phyloP scores from a whole-genome alignment of 2,113 vertebrate genomes.

The Engystomops pustulosus region DNA sequence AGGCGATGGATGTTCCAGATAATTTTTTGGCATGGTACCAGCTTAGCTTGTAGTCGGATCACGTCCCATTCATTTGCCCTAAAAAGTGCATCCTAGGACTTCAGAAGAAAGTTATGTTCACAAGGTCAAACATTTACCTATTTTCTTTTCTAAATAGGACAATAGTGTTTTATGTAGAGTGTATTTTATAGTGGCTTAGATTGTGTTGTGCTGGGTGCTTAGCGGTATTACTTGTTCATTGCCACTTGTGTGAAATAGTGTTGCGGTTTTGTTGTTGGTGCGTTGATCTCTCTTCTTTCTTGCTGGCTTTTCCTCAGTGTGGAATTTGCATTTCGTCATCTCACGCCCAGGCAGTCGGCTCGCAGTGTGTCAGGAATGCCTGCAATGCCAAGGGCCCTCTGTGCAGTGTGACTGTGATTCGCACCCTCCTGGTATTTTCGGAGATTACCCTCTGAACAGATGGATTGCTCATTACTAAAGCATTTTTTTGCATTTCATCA shows the following conservation, averaged over 20 bases:
- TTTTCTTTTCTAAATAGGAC: no score
- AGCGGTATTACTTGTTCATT: no score
- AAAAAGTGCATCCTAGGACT: not conserved
- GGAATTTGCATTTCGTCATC: conserved; percentile 51
- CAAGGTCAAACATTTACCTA: no score
- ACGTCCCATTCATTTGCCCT: not conserved
- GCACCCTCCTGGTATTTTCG: conserved; percentile 49
- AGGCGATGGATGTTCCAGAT: not conserved
- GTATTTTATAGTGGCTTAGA: no score
- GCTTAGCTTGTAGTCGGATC: not conserved
- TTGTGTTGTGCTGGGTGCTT: no score
- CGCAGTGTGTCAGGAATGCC: conserved; percentile 47
- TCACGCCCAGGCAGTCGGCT: conserved; percentile 39
- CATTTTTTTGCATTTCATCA: not conserved
- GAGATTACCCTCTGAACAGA: conserved; percentile 23
- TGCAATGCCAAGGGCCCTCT: conserved; percentile 46
- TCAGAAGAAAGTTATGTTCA: no score
- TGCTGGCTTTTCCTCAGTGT: conserved; percentile 2
- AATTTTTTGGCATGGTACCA: not conserved
- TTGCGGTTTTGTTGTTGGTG: not conserved
- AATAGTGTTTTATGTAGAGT: no score
- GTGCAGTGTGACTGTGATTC: conserved; percentile 18
- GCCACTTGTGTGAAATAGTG: not conserved
- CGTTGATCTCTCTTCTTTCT: not conserved
- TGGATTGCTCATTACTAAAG: conserved; percentile 19